These are phyloP conservation scores for Agapornis roseicollis DNA, from an alignment of 2,113 vertebrate species.

Conservation along the genomic window DNA sequence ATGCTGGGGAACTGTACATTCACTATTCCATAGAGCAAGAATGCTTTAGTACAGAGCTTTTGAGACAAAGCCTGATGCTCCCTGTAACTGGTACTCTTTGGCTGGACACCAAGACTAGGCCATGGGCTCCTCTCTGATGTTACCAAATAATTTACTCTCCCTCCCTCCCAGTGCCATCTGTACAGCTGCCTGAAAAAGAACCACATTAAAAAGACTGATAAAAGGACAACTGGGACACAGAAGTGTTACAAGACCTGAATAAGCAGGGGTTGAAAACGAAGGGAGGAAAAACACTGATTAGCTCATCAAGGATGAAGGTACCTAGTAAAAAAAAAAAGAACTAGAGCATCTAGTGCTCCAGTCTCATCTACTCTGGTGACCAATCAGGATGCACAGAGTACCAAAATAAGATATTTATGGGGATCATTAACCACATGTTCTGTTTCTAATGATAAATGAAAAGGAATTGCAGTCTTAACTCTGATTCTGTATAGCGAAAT, in stretches of 20 bases:
- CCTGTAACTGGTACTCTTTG: not conserved
- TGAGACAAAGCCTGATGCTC: not conserved
- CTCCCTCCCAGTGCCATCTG: not conserved
- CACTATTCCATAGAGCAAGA: not conserved
- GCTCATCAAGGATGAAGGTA: not conserved
- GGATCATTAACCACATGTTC: not conserved
- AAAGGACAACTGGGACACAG: not conserved
- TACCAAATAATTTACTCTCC: not conserved
- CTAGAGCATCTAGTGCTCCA: not conserved
- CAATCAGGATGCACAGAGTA: not conserved
- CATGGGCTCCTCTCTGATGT: not conserved
- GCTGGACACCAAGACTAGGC: not conserved
- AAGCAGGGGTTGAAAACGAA: constrained; percentile 4
- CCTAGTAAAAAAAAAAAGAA: not conserved
- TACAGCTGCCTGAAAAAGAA: constrained; percentile 1
- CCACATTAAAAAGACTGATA: not conserved
- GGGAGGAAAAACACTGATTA: not conserved
- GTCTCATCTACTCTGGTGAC: not conserved
- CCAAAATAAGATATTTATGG: not conserved
- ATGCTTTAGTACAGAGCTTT: not conserved
- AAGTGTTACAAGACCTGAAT: not conserved
- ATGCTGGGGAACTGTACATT: not conserved
- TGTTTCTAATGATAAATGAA: not conserved
- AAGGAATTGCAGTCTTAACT: not conserved
- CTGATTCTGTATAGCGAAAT: not conserved